Base-by-base conservation (phyloP, 2,797 vertebrate species). In the Hydrophis major region DNA sequence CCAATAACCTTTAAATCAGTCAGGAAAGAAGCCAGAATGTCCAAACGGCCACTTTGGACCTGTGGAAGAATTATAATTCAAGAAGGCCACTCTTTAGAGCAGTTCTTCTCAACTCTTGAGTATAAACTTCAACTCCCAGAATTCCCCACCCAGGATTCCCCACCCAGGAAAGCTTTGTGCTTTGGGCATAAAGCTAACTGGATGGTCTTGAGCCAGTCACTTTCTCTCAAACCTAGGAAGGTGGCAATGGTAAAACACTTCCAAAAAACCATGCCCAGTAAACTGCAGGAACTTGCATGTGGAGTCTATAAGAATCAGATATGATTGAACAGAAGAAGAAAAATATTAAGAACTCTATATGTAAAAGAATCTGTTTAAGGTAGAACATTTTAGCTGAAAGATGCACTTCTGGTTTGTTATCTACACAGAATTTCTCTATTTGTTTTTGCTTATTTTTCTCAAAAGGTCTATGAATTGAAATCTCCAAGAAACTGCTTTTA, bases 1-100 rank as follows among this genome's bases (percentile, higher is more conserved):
- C 97, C 97, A 90, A 98, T 93, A 95, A 99, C 98, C 14, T 97
- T 97, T 95, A 98, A 97, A 95, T 93, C 98, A 94, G 97, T 98
- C 27, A 99, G 98, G 92, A 99, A 97, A 25, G 91, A 89, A n/a
- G 37, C 66, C 27, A 89, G 47, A 50, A 89, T 47, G 1, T 53
- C 55, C 1, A 60, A 69, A 37, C 5, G 28, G 12, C 53, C 60
- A 37, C 87, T 86, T 87, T 7, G 4, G 5, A 66, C 50, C 57
- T 74, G 11, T 1, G 60, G 56, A 4, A 8, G 66, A 93, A 89
- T 20, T 47, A 32, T 28, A 5, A 14, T 37, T 53, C 27, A 22
- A 28, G 13, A 66, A 18, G 27, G 57, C n/a, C 13, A 50, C 13
- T 47, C n/a, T 28, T 56, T 91, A 87, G 66, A 86, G 20, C n/a